Percentiles rank a stretch among this genome's conserved stretches.
Conservation (phyloP, 2,113 vertebrate genomes). For the Salvelinus namaycush region DNA sequence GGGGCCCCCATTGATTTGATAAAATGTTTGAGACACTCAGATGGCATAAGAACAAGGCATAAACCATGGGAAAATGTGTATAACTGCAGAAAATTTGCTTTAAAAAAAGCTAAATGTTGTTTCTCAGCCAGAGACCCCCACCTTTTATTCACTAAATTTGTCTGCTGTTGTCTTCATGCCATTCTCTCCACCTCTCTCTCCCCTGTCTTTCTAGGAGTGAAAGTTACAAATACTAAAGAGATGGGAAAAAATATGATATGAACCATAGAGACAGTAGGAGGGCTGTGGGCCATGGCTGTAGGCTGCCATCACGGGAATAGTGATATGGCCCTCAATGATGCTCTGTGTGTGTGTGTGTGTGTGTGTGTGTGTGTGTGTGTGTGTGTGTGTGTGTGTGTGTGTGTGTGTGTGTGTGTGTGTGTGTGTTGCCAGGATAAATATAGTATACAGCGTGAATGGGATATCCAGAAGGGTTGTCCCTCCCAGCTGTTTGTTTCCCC, state of each 20-base stretch:
- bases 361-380: too few relatives aligned
- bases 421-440: constrained; percentile 74
- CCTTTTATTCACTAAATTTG: too few relatives aligned
- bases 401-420: not conserved
- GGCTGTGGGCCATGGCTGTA: constrained; percentile 8
- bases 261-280: constrained; percentile 42
- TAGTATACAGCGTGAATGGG: constrained; percentile 62
- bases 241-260: constrained; percentile 25
- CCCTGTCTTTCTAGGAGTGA: constrained; percentile 48
- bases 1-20: too few relatives aligned
- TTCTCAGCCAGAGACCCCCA: too few relatives aligned
- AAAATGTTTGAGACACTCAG: too few relatives aligned
- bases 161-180: not conserved
- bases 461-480: constrained; percentile 66
- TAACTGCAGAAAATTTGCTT: too few relatives aligned
- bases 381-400: too few relatives aligned
- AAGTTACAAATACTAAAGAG: constrained; percentile 16
- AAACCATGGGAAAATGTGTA: too few relatives aligned
- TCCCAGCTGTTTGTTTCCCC: constrained; percentile 31
- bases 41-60: too few relatives aligned
- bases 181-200: constrained; percentile 10
- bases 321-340: constrained; percentile 68
- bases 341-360: not conserved
- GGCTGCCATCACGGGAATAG: constrained; percentile 62
- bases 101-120: too few relatives aligned